Evolutionary conservation across 2,888 invertebrate genomes (phyloP).

Genomic region (Lasioglossum figueresi): DNA sequence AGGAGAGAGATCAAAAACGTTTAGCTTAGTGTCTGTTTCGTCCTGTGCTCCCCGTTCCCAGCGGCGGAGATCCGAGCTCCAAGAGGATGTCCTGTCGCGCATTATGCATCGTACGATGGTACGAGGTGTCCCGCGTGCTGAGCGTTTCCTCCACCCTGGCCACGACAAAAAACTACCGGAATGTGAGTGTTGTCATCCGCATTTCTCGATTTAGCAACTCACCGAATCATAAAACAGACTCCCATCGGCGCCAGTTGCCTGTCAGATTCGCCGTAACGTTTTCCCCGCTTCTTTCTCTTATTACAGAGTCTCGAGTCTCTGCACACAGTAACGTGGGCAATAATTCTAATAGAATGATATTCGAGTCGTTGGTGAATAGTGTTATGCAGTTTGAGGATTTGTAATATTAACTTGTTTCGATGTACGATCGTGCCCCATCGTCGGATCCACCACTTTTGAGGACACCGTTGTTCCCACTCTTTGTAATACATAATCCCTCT

Average conservation of each 20-base stretch:
- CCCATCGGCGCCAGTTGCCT: background rate
- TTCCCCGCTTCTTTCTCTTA: background rate
- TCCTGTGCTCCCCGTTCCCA: conserved; percentile 13
- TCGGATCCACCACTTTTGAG: background rate
- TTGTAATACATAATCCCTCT: background rate
- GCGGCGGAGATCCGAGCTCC: conserved; percentile 6
- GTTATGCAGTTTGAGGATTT: background rate
- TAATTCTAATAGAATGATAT: background rate
- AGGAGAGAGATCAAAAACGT: background rate
- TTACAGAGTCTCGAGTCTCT: background rate
- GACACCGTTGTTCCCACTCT: background rate
- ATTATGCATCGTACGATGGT: conserved; percentile 75
- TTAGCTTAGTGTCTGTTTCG: conserved; percentile 15
- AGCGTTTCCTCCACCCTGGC: conserved; percentile 74
- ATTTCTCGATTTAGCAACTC: background rate
- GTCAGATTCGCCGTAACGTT: background rate
- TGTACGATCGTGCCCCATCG: too few relatives aligned
- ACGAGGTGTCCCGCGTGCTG: conserved; percentile 78
- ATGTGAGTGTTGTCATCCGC: conserved; percentile 70
- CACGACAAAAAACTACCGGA: conserved; percentile 74
- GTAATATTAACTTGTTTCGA: background rate
- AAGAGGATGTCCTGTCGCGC: conserved; percentile 76
- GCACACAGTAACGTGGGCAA: background rate
- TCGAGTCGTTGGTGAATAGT: background rate
- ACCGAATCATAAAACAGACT: background rate